Percentiles rank a stretch among this genome's conserved stretches.
Conservation (phyloP, 2,113 vertebrate genomes). For the Pelecanus crispus region DNA sequence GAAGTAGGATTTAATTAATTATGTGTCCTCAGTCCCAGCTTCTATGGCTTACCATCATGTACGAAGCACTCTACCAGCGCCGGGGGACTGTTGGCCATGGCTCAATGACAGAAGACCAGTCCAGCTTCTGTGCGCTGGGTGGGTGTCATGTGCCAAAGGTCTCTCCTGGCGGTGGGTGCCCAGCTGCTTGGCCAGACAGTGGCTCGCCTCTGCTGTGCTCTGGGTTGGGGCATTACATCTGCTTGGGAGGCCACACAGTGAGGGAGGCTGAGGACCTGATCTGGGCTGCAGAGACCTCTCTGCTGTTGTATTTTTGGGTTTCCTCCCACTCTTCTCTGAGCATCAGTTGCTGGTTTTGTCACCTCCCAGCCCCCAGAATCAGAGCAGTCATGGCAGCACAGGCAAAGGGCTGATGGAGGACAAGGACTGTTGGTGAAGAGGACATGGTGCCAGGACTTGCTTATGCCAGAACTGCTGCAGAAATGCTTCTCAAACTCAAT, state of each 20-base stretch:
- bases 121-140: fast-evolving
- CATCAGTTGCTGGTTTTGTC: not conserved
- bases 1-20: not conserved
- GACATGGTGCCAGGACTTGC: not conserved
- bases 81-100: not conserved
- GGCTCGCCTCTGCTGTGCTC: not conserved
- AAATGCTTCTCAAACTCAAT: not conserved
- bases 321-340: not conserved
- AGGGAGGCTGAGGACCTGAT: not conserved
- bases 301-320: not conserved
- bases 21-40: not conserved
- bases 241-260: not conserved
- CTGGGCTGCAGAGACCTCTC: not conserved
- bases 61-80: not conserved
- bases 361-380: fast-evolving
- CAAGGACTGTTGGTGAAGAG: not conserved
- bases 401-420: not conserved
- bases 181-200: not conserved
- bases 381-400: not conserved
- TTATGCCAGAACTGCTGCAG: not conserved
- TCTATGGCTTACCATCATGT: not conserved
- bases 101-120: not conserved
- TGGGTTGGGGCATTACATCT: not conserved
- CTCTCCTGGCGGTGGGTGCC: not conserved
- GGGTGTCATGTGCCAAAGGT: fast-evolving